Evolutionary conservation across 2,113 vertebrate genomes (phyloP).

Genomic region (Halichoerus grypus): DNA sequence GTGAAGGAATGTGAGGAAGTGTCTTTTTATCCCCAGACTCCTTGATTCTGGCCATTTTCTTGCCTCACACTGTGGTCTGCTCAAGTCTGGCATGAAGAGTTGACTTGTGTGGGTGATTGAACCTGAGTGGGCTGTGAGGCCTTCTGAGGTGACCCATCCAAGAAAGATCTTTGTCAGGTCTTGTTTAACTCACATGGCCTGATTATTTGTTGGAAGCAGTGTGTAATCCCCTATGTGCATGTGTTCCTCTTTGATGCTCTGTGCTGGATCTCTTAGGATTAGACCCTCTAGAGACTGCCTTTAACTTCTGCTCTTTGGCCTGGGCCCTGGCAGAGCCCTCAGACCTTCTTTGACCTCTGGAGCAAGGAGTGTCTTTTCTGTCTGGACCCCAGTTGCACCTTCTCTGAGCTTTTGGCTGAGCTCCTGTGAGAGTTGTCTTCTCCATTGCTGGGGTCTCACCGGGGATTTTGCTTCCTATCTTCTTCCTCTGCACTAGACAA

Average conservation of each 20-base stretch:
- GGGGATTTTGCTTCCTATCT: not conserved
- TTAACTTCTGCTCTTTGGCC: not conserved
- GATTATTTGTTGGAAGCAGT: not conserved
- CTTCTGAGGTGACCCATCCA: not conserved
- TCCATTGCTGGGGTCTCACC: not conserved
- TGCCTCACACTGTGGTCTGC: not conserved
- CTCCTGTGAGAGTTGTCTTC: not conserved
- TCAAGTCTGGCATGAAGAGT: not conserved
- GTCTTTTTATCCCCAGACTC: not conserved
- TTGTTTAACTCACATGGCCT: not conserved
- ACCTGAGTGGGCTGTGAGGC: not conserved
- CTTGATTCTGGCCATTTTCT: not conserved
- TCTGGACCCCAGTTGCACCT: too few species aligned
- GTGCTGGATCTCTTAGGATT: not conserved
- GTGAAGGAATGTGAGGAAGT: not conserved
- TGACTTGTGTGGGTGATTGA: not conserved
- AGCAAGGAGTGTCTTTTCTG: not conserved
- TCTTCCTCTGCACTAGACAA: not conserved
- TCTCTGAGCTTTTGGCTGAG: not conserved
- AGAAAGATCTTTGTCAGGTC: not conserved
- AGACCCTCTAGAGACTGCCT: not conserved
- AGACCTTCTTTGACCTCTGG: not conserved
- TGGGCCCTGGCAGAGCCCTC: too few species aligned
- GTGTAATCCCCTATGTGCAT: accelerated
- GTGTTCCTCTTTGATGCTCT: not conserved